Conservation (phyloP, 1,140 invertebrate genomes). For the Littorina saxatilis region DNA sequence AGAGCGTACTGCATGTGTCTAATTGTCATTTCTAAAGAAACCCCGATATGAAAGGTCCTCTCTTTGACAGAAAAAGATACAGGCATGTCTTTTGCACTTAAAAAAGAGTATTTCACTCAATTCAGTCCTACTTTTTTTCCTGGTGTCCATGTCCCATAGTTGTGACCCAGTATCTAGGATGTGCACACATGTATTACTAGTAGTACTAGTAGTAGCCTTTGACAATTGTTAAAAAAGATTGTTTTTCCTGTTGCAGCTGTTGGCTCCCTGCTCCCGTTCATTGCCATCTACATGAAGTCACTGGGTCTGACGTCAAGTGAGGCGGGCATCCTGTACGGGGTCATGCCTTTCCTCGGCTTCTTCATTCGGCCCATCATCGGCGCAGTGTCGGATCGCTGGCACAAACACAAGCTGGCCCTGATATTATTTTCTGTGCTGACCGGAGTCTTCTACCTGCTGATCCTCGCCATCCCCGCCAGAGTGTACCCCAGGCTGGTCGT, state of each 20-base stretch:
- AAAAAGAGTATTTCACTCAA: too few relatives aligned
- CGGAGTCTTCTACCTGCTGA: slow-evolving; percentile 58
- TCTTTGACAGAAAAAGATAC: too few relatives aligned
- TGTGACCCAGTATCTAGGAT: too few relatives aligned
- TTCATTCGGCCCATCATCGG: slow-evolving; percentile 47
- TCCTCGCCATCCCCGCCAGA: slow-evolving; percentile 58
- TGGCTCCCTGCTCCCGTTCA: slow-evolving; percentile 45
- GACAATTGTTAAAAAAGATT: too few relatives aligned
- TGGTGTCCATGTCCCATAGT: too few relatives aligned
- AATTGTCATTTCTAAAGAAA: too few relatives aligned
- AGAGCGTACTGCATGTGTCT: too few relatives aligned
- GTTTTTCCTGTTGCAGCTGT: slow-evolving; percentile 55
- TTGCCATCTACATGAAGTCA: slow-evolving; percentile 48
- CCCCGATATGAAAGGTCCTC: too few relatives aligned
- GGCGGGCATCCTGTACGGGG: slow-evolving; percentile 48
- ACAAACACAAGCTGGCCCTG: slow-evolving; percentile 44
- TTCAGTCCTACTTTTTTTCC: too few relatives aligned
- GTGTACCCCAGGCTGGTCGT: slow-evolving; percentile 7
- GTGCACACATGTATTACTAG: too few relatives aligned
- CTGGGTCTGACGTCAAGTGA: slow-evolving; percentile 43
- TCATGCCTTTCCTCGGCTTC: slow-evolving; percentile 51
- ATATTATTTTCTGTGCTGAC: slow-evolving; percentile 51
- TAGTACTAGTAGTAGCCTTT: too few relatives aligned
- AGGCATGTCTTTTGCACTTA: too few relatives aligned
- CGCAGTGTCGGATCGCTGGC: slow-evolving; percentile 45